These are phyloP conservation scores for Ptychobarbus kaznakovi DNA, from an alignment of 2,797 vertebrate species.

Conservation along the genomic window DNA sequence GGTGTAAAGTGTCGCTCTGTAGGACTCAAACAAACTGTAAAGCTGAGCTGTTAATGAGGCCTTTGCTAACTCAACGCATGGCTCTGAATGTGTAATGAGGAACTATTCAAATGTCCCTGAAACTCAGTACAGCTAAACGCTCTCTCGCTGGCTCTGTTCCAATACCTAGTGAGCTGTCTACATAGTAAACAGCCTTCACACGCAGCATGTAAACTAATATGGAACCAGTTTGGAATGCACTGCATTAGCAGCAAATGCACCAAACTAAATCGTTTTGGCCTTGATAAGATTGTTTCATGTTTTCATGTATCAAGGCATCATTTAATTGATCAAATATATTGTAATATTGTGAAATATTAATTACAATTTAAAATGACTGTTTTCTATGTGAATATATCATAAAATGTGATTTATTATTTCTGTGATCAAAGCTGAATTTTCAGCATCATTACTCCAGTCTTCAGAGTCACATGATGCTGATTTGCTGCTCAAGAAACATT, in stretches of 20 bases:
- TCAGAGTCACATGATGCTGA: neutral
- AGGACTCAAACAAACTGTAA: conserved; percentile 31
- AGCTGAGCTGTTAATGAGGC: conserved; percentile 38
- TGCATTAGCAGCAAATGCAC: neutral
- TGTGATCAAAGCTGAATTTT: neutral
- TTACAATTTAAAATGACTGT: neutral
- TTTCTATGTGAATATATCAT: neutral
- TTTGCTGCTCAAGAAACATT: neutral
- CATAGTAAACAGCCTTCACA: neutral
- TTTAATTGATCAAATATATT: neutral
- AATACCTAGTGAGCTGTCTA: neutral
- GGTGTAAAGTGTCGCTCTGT: conserved; percentile 23
- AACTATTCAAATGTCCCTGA: conserved; percentile 38
- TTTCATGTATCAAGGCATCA: neutral
- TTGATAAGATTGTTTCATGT: neutral
- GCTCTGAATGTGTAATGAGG: conserved; percentile 42
- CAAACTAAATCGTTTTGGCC: too few species aligned
- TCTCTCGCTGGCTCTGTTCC: conserved; percentile 7
- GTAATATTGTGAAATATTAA: neutral
- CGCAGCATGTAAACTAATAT: neutral
- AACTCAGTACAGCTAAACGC: neutral
- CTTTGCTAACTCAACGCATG: conserved; percentile 24
- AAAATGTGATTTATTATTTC: neutral
- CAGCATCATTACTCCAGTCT: neutral
- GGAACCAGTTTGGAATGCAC: neutral